Conservation (phyloP, 2,888 invertebrate genomes). For the Troides aeacus region DNA sequence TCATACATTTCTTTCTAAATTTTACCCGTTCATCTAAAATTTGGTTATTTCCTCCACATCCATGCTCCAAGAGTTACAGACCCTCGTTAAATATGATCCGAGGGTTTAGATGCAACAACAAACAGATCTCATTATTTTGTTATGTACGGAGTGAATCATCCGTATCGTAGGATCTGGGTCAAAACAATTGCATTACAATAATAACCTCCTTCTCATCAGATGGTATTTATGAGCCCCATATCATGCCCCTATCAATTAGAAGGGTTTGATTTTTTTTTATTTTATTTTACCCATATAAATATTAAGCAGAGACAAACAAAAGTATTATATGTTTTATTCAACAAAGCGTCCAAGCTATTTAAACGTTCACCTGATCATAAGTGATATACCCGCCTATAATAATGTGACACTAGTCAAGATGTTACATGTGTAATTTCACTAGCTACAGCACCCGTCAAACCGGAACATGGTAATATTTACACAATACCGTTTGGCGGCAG, state of each 20-base stretch:
- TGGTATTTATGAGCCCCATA: constrained; percentile 10
- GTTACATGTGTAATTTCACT: no score
- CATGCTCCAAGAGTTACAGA: background rate
- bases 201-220: constrained; percentile 18
- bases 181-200: constrained; percentile 17
- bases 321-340: no score
- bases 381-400: no score
- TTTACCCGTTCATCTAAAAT: background rate
- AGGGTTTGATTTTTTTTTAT: constrained; percentile 5
- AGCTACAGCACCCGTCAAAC: no score
- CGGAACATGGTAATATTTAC: no score
- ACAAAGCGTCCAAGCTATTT: no score
- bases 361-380: no score
- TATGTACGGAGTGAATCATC: constrained; percentile 1
- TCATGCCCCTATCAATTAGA: background rate
- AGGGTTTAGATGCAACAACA: constrained; percentile 16
- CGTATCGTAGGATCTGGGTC: constrained; percentile 8
- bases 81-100: background rate
- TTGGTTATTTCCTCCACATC: background rate
- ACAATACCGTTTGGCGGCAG: no score
- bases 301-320: no score
- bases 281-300: no score
- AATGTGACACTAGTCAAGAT: no score
- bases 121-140: constrained; percentile 15
- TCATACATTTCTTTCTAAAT: background rate